Evolutionary conservation across 2,113 vertebrate species (phyloP).

Genomic region (Ginglymostoma cirratum): DNA sequence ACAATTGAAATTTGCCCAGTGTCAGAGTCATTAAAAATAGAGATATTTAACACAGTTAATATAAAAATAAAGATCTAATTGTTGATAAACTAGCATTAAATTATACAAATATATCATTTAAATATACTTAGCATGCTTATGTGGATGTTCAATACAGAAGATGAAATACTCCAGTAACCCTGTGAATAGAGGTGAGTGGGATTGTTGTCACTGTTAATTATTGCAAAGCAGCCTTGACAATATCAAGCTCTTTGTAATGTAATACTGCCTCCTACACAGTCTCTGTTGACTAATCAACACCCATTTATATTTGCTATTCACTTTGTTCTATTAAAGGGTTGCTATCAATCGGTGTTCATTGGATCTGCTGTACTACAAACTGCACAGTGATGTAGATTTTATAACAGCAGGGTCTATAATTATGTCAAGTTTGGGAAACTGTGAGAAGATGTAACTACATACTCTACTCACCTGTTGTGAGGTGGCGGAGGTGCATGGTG

Average conservation of each 20-base stretch:
- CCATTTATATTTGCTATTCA: background rate
- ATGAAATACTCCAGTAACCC: background rate
- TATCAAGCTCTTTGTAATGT: slow-evolving; percentile 15
- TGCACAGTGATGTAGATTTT: background rate
- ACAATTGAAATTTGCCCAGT: background rate
- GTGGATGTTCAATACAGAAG: background rate
- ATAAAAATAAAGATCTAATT: background rate
- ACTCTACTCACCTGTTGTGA: background rate
- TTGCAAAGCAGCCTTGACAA: slow-evolving; percentile 9
- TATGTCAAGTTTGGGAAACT: background rate
- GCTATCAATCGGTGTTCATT: background rate
- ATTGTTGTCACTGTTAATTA: slow-evolving; percentile 15
- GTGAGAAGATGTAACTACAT: background rate
- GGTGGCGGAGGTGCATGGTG: background rate
- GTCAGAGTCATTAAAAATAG: background rate
- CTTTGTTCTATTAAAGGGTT: background rate
- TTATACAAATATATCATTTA: background rate
- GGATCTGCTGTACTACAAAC: background rate
- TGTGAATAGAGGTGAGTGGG: slow-evolving; percentile 1
- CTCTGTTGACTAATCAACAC: background rate
- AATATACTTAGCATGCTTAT: background rate
- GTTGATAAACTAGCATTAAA: background rate
- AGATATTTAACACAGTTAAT: background rate
- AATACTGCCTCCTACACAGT: background rate
- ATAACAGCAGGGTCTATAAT: background rate